A percentile compares a stretch with the other conserved stretches of the same genome.
These are phyloP conservation scores for Stylophora pistillata DNA, from an alignment of 64 coral and sea anemone genomes.

Conservation along the genomic window DNA sequence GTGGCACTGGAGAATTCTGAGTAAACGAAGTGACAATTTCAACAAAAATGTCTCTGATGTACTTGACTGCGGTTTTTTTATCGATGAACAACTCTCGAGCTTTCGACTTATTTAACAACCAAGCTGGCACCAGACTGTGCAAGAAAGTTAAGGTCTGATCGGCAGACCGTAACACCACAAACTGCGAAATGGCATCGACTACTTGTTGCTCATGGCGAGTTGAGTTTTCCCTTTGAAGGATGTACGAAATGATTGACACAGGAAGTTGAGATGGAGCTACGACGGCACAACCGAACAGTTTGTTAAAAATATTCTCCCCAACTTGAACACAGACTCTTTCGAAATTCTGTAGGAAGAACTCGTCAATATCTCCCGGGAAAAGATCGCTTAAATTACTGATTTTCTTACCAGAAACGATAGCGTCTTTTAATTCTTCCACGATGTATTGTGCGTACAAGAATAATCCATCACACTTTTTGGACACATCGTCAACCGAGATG, in stretches of 20 bases:
- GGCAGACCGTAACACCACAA: background rate
- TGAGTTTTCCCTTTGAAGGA: background rate
- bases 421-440: background rate
- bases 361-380: background rate
- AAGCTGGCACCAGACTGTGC: background rate
- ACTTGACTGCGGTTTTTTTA: background rate
- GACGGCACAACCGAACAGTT: background rate
- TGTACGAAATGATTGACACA: constrained; percentile 1
- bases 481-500: background rate
- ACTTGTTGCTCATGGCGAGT: background rate
- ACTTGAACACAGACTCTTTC: background rate
- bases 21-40: background rate
- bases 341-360: background rate
- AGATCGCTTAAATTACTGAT: background rate
- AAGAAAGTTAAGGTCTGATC: background rate
- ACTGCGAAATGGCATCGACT: background rate
- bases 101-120: background rate
- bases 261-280: background rate
- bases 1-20: background rate
- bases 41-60: background rate
- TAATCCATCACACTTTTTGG: constrained; percentile 8
- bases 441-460: constrained; percentile 35
- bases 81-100: background rate
- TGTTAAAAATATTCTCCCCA: background rate
- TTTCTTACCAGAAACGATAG: background rate